phyloP scores from a whole-genome alignment of 2,888 invertebrate genomes.

The Metopia argyrocephala region DNA sequence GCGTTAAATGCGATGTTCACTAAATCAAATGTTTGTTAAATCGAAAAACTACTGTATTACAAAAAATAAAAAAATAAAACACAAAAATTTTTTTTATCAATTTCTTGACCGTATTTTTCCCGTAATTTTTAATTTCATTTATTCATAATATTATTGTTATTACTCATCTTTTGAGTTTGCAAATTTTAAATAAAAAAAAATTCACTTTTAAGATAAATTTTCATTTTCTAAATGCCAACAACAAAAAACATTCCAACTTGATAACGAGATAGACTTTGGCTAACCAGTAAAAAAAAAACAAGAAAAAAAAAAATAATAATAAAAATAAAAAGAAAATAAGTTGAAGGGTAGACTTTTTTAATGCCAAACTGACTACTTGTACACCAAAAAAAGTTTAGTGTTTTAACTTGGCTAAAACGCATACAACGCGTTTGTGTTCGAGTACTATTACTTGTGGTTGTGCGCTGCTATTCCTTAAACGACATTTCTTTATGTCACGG shows the following conservation, averaged over 20 bases:
- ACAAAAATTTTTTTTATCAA: not conserved
- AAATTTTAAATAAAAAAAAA: not conserved
- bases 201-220: not conserved
- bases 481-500: not conserved
- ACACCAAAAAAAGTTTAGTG: not conserved
- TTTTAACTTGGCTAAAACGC: not conserved
- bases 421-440: not conserved
- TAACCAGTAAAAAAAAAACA: not conserved
- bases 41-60: too few species aligned
- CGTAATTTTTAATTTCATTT: constrained; percentile 12
- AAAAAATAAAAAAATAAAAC: not conserved
- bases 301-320: not conserved
- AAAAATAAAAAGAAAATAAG: not conserved
- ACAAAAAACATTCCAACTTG: not conserved
- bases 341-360: too few species aligned
- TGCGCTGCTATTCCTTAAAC: not conserved
- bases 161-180: not conserved
- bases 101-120: not conserved
- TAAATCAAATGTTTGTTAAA: too few species aligned
- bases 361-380: too few species aligned
- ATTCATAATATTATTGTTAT: constrained; percentile 5
- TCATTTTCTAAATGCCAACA: not conserved
- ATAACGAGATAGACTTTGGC: not conserved
- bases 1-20: too few species aligned
- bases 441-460: not conserved